Evolutionary conservation across 2,888 invertebrate genomes (phyloP).

Genomic region (Melangyna quadrimaculata): DNA sequence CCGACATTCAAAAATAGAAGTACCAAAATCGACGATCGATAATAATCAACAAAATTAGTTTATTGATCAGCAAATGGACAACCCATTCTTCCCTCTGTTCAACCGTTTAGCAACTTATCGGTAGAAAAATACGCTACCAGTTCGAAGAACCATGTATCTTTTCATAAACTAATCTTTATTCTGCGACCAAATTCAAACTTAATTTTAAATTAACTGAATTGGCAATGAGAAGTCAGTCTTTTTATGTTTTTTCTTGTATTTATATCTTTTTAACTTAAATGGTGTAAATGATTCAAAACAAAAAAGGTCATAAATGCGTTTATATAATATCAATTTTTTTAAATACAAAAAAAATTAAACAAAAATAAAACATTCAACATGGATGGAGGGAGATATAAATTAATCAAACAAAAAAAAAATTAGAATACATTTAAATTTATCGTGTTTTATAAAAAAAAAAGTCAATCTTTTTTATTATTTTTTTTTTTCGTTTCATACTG

Average conservation of each 20-base stretch:
- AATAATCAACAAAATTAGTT: too few relatives aligned
- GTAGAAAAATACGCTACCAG: background rate
- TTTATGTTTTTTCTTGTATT: constrained; percentile 3
- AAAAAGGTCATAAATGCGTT: constrained; percentile 34
- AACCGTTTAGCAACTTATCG: too few relatives aligned
- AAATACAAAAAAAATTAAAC: constrained; percentile 23
- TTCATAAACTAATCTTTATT: background rate
- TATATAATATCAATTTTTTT: constrained; percentile 54
- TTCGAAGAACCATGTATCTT: too few relatives aligned
- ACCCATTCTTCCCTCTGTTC: too few relatives aligned
- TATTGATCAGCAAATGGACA: too few relatives aligned
- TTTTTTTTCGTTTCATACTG: background rate
- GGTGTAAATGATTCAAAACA: constrained; percentile 37
- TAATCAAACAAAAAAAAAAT: constrained; percentile 37
- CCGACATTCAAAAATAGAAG: too few relatives aligned
- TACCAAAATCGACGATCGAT: too few relatives aligned
- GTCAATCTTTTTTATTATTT: background rate
- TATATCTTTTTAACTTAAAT: constrained; percentile 52
- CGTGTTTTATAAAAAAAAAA: background rate
- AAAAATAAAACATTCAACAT: constrained; percentile 62
- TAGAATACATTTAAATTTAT: constrained; percentile 22
- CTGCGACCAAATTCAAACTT: background rate
- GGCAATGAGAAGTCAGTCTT: constrained; percentile 48
- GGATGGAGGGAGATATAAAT: constrained; percentile 63
- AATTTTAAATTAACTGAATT: background rate